Evolutionary conservation across 2,797 vertebrate genomes (phyloP).

Genomic region (Ptychadena robeensis): DNA sequence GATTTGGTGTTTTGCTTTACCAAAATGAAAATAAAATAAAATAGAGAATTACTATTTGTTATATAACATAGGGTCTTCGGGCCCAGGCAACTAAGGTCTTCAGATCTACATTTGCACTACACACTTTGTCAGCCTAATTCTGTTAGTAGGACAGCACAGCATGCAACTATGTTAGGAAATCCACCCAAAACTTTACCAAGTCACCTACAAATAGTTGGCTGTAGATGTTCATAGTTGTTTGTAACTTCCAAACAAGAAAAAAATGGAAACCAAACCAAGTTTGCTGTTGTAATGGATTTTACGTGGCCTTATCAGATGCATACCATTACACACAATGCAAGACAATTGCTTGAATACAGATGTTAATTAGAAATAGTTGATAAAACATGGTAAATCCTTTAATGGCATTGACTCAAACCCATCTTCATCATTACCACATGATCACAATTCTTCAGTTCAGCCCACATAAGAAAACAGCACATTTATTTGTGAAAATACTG

Average conservation of each 20-base stretch:
- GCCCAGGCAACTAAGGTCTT: too few relatives aligned
- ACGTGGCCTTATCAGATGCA: not conserved
- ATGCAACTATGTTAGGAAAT: not conserved
- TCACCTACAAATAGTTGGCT: too few relatives aligned
- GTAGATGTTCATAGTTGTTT: too few relatives aligned
- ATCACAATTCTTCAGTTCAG: constrained; percentile 47
- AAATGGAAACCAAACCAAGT: not conserved
- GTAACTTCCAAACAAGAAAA: not conserved
- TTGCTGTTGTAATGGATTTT: not conserved
- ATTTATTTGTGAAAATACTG: constrained; percentile 67
- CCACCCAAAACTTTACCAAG: not conserved
- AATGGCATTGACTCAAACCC: not conserved
- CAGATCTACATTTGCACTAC: too few relatives aligned
- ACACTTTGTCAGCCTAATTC: too few relatives aligned
- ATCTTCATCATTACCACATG: not conserved
- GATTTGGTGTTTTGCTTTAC: too few relatives aligned
- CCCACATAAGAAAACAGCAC: constrained; percentile 25
- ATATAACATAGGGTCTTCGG: too few relatives aligned
- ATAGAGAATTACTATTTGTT: too few relatives aligned
- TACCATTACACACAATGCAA: not conserved
- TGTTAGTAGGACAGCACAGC: too few relatives aligned
- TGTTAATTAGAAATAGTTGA: not conserved
- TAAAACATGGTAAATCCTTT: not conserved
- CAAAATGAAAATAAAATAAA: too few relatives aligned
- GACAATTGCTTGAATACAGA: not conserved